Evolutionary conservation across 2,797 vertebrate genomes (phyloP).

Genomic region (Scolopax bukidnonensis): DNA sequence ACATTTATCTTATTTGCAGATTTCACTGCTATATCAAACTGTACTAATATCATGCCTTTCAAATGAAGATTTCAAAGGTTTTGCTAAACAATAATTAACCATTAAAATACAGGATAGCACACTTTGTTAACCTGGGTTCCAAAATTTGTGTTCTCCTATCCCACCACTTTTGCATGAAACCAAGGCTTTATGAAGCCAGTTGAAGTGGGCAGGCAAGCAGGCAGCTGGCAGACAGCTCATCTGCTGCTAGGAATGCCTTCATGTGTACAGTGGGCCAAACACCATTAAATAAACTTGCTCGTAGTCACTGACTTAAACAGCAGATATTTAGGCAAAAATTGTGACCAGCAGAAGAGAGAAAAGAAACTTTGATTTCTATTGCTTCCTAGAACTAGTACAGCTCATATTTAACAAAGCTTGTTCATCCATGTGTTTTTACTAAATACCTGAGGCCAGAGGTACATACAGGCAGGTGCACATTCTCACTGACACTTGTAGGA

Average conservation of each 20-base stretch:
- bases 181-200: background rate
- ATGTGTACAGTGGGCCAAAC: background rate
- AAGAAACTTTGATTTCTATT: background rate
- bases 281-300: background rate
- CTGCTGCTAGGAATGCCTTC: background rate
- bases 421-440: background rate
- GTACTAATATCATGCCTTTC: background rate
- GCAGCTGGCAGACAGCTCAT: background rate
- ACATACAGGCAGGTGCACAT: background rate
- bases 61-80: background rate
- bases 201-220: background rate
- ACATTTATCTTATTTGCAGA: background rate
- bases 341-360: background rate
- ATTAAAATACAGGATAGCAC: background rate
- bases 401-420: background rate
- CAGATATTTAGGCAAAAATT: background rate
- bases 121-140: background rate
- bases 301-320: background rate
- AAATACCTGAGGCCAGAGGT: background rate
- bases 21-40: background rate
- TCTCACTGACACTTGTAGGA: background rate
- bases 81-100: background rate
- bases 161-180: background rate
- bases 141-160: background rate
- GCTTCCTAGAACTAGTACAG: background rate